Evolutionary conservation across 2,797 vertebrate genomes (phyloP).

Genomic region (Zenarchopterus dispar): DNA sequence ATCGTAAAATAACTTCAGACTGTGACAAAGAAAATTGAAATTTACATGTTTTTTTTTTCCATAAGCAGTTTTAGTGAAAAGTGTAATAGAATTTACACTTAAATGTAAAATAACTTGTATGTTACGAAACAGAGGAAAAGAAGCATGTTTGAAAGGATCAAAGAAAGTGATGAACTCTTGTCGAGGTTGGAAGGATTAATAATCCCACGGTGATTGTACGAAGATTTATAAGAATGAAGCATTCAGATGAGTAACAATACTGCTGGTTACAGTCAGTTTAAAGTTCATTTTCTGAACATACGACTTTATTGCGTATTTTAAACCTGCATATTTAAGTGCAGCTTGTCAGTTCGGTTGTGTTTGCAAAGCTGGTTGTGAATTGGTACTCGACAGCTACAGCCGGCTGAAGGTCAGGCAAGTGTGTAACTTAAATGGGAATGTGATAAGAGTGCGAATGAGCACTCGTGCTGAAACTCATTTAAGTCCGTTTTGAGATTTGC

Average conservation of each 20-base stretch:
- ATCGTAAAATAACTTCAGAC: too few species aligned
- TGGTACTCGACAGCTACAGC: slow-evolving; percentile 15
- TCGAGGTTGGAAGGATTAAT: not conserved
- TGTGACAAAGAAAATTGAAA: too few species aligned
- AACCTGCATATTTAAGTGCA: slow-evolving; percentile 45
- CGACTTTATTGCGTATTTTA: slow-evolving; percentile 23
- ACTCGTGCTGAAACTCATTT: slow-evolving; percentile 1
- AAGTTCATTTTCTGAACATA: slow-evolving; percentile 15
- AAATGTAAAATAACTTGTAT: slow-evolving; percentile 2
- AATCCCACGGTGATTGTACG: slow-evolving; percentile 19
- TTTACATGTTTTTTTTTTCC: too few species aligned
- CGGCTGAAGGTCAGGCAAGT: slow-evolving; percentile 56
- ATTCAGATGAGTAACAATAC: slow-evolving; percentile 11
- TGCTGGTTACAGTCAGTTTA: slow-evolving; percentile 32
- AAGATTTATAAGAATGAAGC: slow-evolving; percentile 10
- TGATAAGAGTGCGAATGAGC: not conserved
- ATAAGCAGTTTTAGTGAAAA: not conserved
- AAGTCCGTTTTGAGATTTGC: slow-evolving; percentile 11
- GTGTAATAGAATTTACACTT: slow-evolving; percentile 3
- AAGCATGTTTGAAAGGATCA: slow-evolving; percentile 19
- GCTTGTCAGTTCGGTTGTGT: slow-evolving; percentile 12
- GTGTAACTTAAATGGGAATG: slow-evolving; percentile 40
- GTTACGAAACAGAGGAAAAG: not conserved
- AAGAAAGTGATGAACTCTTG: slow-evolving; percentile 10
- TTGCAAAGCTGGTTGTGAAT: slow-evolving; percentile 4